Evolutionary conservation across 35 echinoderm and acorn worm species (phyloP), one percentile per base, ranked within the genome.

Genomic region (Diadema setosum): DNA sequence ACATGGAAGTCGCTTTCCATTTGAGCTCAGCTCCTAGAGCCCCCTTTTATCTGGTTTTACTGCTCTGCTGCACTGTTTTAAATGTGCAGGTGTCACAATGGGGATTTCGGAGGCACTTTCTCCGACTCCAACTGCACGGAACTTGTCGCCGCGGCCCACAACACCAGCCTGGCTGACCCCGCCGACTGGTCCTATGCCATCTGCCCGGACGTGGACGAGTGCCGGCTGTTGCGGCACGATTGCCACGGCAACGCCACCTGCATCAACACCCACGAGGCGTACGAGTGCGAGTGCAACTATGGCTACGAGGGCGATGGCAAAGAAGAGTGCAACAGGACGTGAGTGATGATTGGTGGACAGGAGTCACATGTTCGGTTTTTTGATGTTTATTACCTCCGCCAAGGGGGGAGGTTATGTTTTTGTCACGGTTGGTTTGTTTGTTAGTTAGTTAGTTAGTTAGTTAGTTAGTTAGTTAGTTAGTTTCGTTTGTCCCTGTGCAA

Each of bases 221-320:
- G 95, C 57, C 44, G 46, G 29, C 42, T 93, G n/a, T 91, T 39
- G 0, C 20, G 93, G 2, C 48, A 89, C 30, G 49, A 89, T 23
- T 99, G 96, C 42, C 89, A 92, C 24, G 57, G 14, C 7, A 99
- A 95, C 44, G 92, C 96, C 15, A 95, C 89, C 17, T 99, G 96
- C 52, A 26, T 83, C 34, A 86, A 94, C 46, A 90, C 90, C 1
- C 42, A 70, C 12, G 44, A 75, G 4, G 59, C 65, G 5, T 99
- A 86, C 42, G 55, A 85, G 11, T 99, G 96, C 83, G 73, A 70
- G 36, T 99, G 96, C 30, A 92, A 99, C 23, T 58, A 48, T n/a
- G 96, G 96, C 5, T 99, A 89, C 76, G 43, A 88, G 16, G 96
- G 96, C 24, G 67, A 99, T 44, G 96, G 96, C 35, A 67, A 43